Conservation (phyloP, 2,113 vertebrate genomes). For the Azemiops feae region DNA sequence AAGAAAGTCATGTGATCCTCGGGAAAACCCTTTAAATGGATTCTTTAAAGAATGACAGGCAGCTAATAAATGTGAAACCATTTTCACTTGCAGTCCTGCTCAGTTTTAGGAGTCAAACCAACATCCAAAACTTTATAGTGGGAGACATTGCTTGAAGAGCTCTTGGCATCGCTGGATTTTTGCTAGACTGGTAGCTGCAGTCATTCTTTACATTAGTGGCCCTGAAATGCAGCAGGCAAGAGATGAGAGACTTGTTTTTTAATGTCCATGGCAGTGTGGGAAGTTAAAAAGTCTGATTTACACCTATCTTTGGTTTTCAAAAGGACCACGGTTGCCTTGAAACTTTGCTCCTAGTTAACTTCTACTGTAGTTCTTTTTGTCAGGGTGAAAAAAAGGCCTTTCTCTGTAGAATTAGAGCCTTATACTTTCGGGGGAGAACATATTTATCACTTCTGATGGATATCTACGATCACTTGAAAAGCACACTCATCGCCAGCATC, state of each 20-base stretch:
- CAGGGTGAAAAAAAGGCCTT: neutral
- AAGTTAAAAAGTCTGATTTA: neutral
- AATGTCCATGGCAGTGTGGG: neutral
- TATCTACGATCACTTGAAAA: slow-evolving; percentile 63
- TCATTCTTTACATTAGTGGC: neutral
- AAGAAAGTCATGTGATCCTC: neutral
- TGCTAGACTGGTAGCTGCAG: neutral
- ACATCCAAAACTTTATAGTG: neutral
- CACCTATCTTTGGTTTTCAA: neutral
- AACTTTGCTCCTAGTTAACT: neutral
- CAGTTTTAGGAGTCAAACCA: neutral
- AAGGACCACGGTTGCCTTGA: neutral
- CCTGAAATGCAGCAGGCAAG: neutral
- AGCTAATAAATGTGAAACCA: neutral
- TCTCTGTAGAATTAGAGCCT: slow-evolving; percentile 53
- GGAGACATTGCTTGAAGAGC: neutral
- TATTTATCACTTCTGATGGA: slow-evolving; percentile 67
- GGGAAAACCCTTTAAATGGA: neutral
- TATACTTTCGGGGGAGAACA: slow-evolving; percentile 37
- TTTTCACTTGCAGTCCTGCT: neutral
- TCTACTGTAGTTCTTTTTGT: neutral
- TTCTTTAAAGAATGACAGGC: neutral
- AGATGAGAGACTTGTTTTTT: neutral
- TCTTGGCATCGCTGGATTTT: neutral
- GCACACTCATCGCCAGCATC: slow-evolving; percentile 59